phyloP scores from a whole-genome alignment of 1,140 invertebrate genomes.

The Brachionus asplanchnoidis region DNA sequence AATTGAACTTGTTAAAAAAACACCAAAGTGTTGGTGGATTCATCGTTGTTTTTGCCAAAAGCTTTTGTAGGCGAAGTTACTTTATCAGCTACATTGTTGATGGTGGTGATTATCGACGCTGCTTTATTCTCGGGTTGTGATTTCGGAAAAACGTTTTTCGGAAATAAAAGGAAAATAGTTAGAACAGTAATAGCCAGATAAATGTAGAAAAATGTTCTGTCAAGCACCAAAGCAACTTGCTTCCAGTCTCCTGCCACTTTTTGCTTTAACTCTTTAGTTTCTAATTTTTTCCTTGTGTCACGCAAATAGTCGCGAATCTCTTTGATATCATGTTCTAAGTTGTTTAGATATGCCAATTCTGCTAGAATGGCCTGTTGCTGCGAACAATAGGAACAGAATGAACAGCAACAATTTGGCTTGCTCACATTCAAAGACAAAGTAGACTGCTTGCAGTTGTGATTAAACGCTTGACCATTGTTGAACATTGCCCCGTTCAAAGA shows the following conservation, averaged over 20 bases:
- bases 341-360: constrained; percentile 38
- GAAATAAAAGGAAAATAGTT: constrained; percentile 53
- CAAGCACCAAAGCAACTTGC: constrained; percentile 52
- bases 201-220: constrained; percentile 54
- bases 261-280: constrained; percentile 38
- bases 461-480: not conserved
- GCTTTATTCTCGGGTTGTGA: not conserved
- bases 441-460: not conserved
- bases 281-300: constrained; percentile 29
- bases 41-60: constrained; percentile 6
- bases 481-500: constrained; percentile 5
- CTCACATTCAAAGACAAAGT: not conserved
- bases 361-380: constrained; percentile 29
- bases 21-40: not conserved
- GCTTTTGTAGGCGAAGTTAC: not conserved
- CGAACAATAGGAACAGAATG: constrained; percentile 23
- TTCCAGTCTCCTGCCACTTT: constrained; percentile 51
- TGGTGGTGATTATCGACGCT: not conserved
- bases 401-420: constrained; percentile 1
- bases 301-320: constrained; percentile 40
- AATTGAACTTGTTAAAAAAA: not conserved
- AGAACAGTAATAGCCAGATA: constrained; percentile 60
- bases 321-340: constrained; percentile 41
- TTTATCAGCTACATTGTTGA: not conserved
- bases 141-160: constrained; percentile 38